phyloP scores from a whole-genome alignment of 2,113 vertebrate species.

The Chaenogobius annularis region DNA sequence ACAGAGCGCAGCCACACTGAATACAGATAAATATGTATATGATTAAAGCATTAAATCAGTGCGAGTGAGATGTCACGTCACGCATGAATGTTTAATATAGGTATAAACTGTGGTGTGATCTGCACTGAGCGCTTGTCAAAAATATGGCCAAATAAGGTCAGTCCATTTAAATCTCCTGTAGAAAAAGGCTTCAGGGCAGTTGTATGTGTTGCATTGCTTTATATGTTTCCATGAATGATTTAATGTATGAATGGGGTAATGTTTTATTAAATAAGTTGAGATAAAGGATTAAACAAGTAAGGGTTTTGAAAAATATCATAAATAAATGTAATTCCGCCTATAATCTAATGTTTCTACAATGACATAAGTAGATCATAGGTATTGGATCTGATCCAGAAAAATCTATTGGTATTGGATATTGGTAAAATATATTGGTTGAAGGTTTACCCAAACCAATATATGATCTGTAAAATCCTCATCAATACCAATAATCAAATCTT shows the following conservation, averaged over 20 bases:
- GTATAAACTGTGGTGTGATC: background rate
- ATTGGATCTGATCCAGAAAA: no score
- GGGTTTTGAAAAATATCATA: no score
- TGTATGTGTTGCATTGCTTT: background rate
- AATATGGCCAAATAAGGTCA: background rate
- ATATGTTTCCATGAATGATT: background rate
- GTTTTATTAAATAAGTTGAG: no score
- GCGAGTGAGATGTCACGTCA: background rate
- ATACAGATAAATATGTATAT: background rate
- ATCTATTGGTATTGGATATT: no score
- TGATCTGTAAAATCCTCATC: no score
- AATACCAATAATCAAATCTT: no score
- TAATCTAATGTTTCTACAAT: no score
- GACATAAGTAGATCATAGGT: no score
- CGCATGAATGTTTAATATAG: slow-evolving; percentile 1
- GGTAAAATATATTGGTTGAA: no score
- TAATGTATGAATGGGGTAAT: background rate
- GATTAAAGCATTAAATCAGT: slow-evolving; percentile 7
- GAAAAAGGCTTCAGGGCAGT: background rate
- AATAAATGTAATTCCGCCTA: no score
- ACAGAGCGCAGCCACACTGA: background rate
- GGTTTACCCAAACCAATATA: no score
- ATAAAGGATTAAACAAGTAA: no score
- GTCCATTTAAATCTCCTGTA: background rate
- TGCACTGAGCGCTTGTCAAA: background rate